Percentiles rank a stretch among this genome's conserved stretches.
phyloP scores from a whole-genome alignment of 2,113 vertebrate species.

The Entelurus aequoreus region DNA sequence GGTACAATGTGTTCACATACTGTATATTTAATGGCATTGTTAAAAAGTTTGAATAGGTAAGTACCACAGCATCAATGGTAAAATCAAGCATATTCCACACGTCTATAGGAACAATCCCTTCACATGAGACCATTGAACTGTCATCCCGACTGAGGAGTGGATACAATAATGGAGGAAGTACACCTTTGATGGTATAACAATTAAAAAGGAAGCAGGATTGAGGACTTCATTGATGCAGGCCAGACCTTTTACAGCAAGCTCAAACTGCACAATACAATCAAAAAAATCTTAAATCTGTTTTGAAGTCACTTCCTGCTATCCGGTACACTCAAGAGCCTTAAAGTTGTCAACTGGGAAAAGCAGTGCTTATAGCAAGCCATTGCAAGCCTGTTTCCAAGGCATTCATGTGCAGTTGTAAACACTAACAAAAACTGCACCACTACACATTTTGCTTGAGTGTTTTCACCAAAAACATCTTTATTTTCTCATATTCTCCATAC shows the following conservation, averaged over 20 bases:
- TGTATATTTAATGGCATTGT: constrained; percentile 5
- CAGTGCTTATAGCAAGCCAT: no score
- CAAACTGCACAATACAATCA: constrained; percentile 40
- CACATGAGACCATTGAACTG: constrained; percentile 30
- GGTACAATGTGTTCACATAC: no score
- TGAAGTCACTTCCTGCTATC: constrained; percentile 29
- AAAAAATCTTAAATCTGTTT: constrained; percentile 30
- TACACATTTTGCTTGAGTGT: constrained; percentile 29
- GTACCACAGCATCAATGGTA: constrained; percentile 12
- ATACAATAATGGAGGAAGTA: constrained; percentile 57
- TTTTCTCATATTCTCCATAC: constrained; percentile 36
- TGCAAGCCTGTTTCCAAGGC: no score
- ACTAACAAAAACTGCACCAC: constrained; percentile 4
- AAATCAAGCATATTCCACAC: constrained; percentile 10
- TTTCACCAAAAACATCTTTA: constrained; percentile 45
- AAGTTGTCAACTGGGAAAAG: no score
- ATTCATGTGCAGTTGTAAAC: background rate
- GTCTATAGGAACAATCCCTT: constrained; percentile 28
- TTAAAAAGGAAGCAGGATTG: constrained; percentile 45
- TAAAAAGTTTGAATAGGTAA: constrained; percentile 5
- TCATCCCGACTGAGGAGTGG: constrained; percentile 8
- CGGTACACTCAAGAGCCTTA: no score
- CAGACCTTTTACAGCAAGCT: constrained; percentile 2
- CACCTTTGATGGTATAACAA: constrained; percentile 42
- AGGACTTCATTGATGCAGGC: constrained; percentile 38